A percentile compares a stretch with the other conserved stretches of the same genome.
Conservation (phyloP, 2,797 vertebrate genomes). For the Typhlichthys subterraneus region DNA sequence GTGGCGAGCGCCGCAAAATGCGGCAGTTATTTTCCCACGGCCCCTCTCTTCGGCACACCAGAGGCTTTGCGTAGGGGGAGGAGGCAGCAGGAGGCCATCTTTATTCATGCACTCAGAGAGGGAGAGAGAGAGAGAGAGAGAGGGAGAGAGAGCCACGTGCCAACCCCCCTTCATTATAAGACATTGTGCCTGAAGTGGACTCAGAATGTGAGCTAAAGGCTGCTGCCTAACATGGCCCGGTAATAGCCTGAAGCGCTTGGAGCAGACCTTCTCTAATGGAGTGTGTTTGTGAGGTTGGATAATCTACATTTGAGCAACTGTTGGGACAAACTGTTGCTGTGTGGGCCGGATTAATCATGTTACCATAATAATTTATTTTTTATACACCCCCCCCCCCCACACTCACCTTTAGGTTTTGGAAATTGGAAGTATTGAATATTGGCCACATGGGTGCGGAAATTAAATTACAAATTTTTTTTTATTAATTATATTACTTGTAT, state of each 20-base stretch:
- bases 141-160: background rate
- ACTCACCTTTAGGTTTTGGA: slow-evolving; percentile 13
- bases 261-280: slow-evolving; percentile 54
- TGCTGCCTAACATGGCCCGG: slow-evolving; percentile 51
- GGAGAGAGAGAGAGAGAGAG: too few species aligned
- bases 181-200: slow-evolving; percentile 62
- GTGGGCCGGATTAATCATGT: slow-evolving; percentile 24
- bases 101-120: slow-evolving; percentile 50
- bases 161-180: slow-evolving; percentile 60
- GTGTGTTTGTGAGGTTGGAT: slow-evolving; percentile 40
- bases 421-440: slow-evolving; percentile 43
- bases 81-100: slow-evolving; percentile 52
- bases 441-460: slow-evolving; percentile 6
- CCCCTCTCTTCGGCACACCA: slow-evolving; percentile 32
- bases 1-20: slow-evolving; percentile 35
- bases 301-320: slow-evolving; percentile 56
- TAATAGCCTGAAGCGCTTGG: slow-evolving; percentile 65
- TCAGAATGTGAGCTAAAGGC: slow-evolving; percentile 60
- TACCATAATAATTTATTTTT: background rate
- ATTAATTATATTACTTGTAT: background rate
- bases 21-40: slow-evolving; percentile 35
- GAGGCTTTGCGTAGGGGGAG: background rate
- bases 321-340: slow-evolving; percentile 32
- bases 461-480: slow-evolving; percentile 1
- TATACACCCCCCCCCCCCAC: slow-evolving; percentile 15